Evolutionary conservation across 1,140 invertebrate species (phyloP).

Genomic region (Magallana gigas): DNA sequence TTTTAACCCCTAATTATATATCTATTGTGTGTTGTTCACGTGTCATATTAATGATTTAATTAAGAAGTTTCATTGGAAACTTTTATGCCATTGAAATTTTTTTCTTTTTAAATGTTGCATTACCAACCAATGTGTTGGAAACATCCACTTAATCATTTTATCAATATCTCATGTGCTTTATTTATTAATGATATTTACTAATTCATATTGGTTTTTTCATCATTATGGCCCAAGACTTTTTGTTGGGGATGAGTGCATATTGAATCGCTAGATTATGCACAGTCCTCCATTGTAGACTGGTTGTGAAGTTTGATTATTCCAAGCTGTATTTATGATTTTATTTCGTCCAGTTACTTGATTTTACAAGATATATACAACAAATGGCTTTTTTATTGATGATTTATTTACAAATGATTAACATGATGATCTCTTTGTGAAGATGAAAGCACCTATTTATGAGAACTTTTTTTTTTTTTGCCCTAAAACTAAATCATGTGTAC

Average conservation of each 20-base stretch:
- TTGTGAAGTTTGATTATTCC: slow-evolving; percentile 34
- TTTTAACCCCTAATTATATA: slow-evolving; percentile 19
- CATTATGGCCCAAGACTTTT: slow-evolving; percentile 6
- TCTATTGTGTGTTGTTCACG: slow-evolving; percentile 23
- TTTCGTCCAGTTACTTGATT: slow-evolving; percentile 34
- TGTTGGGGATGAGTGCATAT: background rate
- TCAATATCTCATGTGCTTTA: slow-evolving; percentile 28
- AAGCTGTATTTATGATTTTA: slow-evolving; percentile 33
- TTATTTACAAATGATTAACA: slow-evolving; percentile 27
- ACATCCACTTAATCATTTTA: background rate
- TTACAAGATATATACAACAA: slow-evolving; percentile 34
- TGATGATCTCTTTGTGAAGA: slow-evolving; percentile 14
- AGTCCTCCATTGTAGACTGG: background rate
- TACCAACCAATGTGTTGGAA: background rate
- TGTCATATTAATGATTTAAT: slow-evolving; percentile 15
- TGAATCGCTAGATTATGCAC: background rate
- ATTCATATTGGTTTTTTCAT: background rate
- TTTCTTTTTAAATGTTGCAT: background rate
- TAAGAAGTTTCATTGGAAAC: slow-evolving; percentile 18
- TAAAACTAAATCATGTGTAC: background rate
- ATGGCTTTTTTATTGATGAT: slow-evolving; percentile 34
- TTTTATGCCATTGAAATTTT: background rate
- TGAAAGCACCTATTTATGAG: slow-evolving; percentile 13
- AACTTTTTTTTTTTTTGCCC: background rate
- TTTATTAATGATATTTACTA: slow-evolving; percentile 38